Base-by-base conservation (phyloP, 2,797 vertebrate species). In the Acropternis orthonyx region DNA sequence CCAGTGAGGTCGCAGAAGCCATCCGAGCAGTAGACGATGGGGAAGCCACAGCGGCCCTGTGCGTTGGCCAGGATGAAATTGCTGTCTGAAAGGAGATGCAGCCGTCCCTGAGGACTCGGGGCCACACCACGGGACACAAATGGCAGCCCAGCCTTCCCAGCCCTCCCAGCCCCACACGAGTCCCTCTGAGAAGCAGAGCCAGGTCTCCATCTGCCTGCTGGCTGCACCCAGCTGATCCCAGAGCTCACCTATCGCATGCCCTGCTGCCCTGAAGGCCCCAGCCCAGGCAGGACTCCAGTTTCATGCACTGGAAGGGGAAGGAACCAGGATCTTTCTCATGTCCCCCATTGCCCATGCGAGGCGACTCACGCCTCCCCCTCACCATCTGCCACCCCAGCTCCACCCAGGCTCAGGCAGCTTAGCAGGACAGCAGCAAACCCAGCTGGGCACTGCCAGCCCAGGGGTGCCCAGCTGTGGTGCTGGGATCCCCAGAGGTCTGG, bases 11-110 rank as follows among this genome's bases (percentile, higher is more conserved):
- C 99, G 5, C 99, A 99, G 95, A 99, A 99, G 44, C 99, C 99
- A 11, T 99, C 99, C 0, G 99, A 99, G 97, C 99, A 99, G 98
- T 99, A 99, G 48, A 99, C 99, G 1, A 99, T 98, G 85, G 99
- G 99, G 97, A 99, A 99, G 56, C 99, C 99, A 1, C 98, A 98
- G 51, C 97, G 98, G 68, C 99, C 98, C 97, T 99, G 99, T 0
- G 99, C 99, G 3, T 99, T 99, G 66, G 98, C 99, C 97, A 99
- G 98, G 49, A 99, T 98, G 96, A 99, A 99, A 98, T 99, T 99
- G 97, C 99, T 99, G 97, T 99, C 99, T 99, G 98, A 36, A 92
- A 95, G 75, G 94, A 97, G 74, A 93, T 5, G 12, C 13, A 15
- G 78, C 54, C 6, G 6, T 14, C 46, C 20, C 39, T 49, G 37